Evolutionary conservation across 1,140 invertebrate genomes (phyloP).

Genomic region (Tetragnatha versicolor): DNA sequence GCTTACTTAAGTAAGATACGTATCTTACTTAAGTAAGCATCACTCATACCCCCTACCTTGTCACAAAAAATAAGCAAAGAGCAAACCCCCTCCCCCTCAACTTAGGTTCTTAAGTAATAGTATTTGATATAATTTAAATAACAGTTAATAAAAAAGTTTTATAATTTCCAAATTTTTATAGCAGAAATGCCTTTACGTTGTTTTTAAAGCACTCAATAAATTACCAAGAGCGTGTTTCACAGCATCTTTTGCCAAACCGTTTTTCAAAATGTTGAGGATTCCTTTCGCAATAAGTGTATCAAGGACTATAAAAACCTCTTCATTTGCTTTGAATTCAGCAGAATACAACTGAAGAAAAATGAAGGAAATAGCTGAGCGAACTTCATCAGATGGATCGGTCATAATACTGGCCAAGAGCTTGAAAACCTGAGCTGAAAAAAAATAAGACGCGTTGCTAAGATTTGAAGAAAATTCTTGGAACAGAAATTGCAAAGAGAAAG

Average conservation of each 20-base stretch:
- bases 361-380: not conserved
- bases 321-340: not conserved
- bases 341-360: conserved; percentile 31
- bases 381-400: conserved; percentile 31
- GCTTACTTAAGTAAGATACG: too few species aligned
- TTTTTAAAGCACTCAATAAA: not conserved
- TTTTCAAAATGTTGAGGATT: conserved; percentile 21
- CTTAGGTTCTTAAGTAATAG: not conserved
- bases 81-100: too few species aligned
- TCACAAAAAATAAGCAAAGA: too few species aligned
- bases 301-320: not conserved
- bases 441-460: not conserved
- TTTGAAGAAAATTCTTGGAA: not conserved
- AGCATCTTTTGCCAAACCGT: not conserved
- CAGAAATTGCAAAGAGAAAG: not conserved
- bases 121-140: not conserved
- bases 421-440: conserved; percentile 14
- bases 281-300: conserved; percentile 7
- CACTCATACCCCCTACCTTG: too few species aligned
- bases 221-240: conserved; percentile 23
- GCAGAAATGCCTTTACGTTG: too few species aligned
- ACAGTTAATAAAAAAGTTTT: too few species aligned
- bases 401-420: not conserved
- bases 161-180: too few species aligned
- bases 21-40: too few species aligned